Conservation (phyloP, 2,888 invertebrate genomes). For the Sinhomidia bicolor region DNA sequence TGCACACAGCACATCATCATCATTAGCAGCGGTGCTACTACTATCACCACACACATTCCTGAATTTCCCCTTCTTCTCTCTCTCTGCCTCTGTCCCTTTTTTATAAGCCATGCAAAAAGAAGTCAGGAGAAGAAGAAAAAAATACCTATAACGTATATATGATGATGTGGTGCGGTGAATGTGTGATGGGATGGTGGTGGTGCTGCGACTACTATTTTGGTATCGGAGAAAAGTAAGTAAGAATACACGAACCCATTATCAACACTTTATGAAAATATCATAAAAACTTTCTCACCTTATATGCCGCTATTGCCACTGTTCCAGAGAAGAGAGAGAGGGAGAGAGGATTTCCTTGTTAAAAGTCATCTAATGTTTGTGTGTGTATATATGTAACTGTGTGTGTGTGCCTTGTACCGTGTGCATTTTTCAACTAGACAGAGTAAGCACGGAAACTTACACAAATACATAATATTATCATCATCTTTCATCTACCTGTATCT, state of each 20-base stretch:
- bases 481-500: slow-evolving; percentile 25
- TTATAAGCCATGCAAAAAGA: slow-evolving; percentile 13
- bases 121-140: neutral
- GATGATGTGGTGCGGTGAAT: slow-evolving; percentile 7
- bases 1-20: slow-evolving; percentile 44
- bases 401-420: neutral
- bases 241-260: slow-evolving; percentile 50
- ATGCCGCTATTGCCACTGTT: too few relatives aligned
- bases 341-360: slow-evolving; percentile 46
- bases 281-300: slow-evolving; percentile 59
- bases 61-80: neutral
- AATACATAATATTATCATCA: slow-evolving; percentile 6
- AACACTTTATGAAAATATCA: slow-evolving; percentile 56
- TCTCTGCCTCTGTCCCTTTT: too few relatives aligned
- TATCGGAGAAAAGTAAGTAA: slow-evolving; percentile 12
- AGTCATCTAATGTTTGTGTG: slow-evolving; percentile 17
- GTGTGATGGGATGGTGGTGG: slow-evolving; percentile 25
- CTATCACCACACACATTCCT: slow-evolving; percentile 23
- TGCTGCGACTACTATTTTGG: neutral
- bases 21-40: neutral
- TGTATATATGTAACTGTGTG: neutral
- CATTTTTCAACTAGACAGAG: neutral
- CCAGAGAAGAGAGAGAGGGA: neutral
- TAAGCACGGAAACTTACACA: slow-evolving; percentile 12
- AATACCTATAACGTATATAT: neutral